These are phyloP conservation scores for Rhabdophis nuchalis DNA, from an alignment of 2,797 vertebrate genomes.

Conservation along the genomic window DNA sequence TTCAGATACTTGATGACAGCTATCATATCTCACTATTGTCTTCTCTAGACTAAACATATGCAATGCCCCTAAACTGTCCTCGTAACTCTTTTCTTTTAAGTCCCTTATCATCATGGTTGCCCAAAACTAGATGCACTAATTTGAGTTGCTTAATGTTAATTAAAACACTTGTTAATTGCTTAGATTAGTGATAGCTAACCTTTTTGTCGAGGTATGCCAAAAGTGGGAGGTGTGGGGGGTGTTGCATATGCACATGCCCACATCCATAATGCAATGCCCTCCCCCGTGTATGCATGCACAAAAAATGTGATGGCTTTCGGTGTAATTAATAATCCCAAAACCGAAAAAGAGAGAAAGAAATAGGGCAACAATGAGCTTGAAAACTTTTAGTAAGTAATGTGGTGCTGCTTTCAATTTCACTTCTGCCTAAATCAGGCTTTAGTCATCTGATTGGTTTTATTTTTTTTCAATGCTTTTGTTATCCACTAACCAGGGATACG, in stretches of 20 bases:
- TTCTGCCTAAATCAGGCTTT: slow-evolving; percentile 40
- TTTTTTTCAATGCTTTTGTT: slow-evolving; percentile 12
- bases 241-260: too few species aligned
- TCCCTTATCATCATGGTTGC: not conserved
- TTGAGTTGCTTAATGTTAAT: not conserved
- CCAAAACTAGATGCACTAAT: not conserved
- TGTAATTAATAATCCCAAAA: slow-evolving; percentile 52
- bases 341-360: slow-evolving; percentile 31
- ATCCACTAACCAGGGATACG: slow-evolving; percentile 10
- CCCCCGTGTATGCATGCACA: too few species aligned
- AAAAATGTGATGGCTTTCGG: slow-evolving; percentile 50
- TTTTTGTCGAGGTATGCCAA: too few species aligned
- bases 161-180: not conserved
- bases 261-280: too few species aligned
- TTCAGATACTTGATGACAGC: not conserved
- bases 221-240: too few species aligned
- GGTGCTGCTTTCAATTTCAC: slow-evolving; percentile 43
- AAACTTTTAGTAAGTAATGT: slow-evolving; percentile 59
- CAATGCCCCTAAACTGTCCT: not conserved
- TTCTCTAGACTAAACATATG: not conserved
- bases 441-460: not conserved
- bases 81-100: not conserved
- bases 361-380: slow-evolving; percentile 50
- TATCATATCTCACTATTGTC: not conserved
- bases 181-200: too few species aligned